A percentile compares a stretch with the other conserved stretches of the same genome.
Conservation (phyloP, 2,888 invertebrate genomes). For the Parnassius orleans region DNA sequence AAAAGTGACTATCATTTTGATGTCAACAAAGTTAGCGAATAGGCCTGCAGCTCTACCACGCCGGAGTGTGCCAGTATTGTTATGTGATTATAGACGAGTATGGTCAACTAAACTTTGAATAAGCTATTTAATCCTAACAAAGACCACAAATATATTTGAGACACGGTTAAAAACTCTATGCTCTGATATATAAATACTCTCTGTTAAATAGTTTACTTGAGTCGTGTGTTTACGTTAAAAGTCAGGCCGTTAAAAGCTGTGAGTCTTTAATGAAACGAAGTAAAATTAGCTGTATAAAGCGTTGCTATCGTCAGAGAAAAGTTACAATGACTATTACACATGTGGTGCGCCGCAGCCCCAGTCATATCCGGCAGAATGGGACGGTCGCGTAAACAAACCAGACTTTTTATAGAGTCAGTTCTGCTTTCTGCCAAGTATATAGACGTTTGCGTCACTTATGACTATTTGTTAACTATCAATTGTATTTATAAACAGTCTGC, state of each 20-base stretch:
- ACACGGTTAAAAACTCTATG: too few species aligned
- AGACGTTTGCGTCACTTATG: not conserved
- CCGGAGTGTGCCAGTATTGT: too few species aligned
- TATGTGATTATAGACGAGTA: too few species aligned
- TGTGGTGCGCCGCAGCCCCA: slow-evolving; percentile 44
- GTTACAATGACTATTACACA: slow-evolving; percentile 53
- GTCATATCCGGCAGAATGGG: slow-evolving; percentile 56
- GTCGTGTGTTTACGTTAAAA: not conserved
- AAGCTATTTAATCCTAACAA: too few species aligned
- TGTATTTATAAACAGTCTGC: too few species aligned
- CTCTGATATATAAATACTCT: too few species aligned
- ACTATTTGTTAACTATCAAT: not conserved
- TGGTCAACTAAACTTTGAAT: too few species aligned
- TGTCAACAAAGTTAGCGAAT: too few species aligned
- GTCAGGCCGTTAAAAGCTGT: not conserved
- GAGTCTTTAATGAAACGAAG: not conserved
- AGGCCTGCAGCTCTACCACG: too few species aligned
- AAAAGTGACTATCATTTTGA: too few species aligned
- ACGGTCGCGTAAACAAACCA: slow-evolving; percentile 66
- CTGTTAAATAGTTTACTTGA: too few species aligned
- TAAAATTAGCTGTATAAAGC: slow-evolving; percentile 2
- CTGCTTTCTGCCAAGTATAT: not conserved
- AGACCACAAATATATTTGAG: too few species aligned
- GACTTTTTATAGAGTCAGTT: slow-evolving; percentile 42
- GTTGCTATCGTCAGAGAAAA: slow-evolving; percentile 31